Percentiles rank a stretch among this genome's conserved stretches.
Conservation (phyloP, 1,140 invertebrate species). For the Thrips palmi region DNA sequence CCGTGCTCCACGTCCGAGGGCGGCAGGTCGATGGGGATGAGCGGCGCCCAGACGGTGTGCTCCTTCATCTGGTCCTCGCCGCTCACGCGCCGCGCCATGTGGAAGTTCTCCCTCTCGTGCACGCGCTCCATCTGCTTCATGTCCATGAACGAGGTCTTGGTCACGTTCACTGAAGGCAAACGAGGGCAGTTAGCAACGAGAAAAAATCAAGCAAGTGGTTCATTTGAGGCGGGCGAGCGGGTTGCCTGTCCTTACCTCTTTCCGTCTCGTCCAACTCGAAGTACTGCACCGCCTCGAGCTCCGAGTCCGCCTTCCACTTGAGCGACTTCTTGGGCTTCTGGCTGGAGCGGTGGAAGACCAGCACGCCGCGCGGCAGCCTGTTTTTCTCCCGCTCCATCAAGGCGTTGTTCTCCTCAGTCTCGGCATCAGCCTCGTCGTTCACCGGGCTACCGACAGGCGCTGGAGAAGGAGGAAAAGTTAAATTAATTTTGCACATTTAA, state of each 20-base stretch:
- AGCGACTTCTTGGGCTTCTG: conserved; percentile 67
- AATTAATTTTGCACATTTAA: too few species aligned
- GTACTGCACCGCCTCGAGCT: conserved; percentile 63
- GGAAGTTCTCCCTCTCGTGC: conserved; percentile 64
- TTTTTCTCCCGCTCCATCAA: conserved; percentile 17
- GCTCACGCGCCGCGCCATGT: conserved; percentile 38
- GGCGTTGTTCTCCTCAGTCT: conserved; percentile 13
- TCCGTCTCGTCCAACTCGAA: conserved; percentile 90
- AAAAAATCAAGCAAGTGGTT: background rate
- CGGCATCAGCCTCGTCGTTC: conserved; percentile 14
- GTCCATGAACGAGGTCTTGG: conserved; percentile 77
- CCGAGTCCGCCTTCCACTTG: conserved; percentile 56
- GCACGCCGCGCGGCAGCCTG: conserved; percentile 36
- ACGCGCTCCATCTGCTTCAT: conserved; percentile 78
- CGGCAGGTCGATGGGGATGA: conserved; percentile 45
- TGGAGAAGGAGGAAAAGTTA: too few species aligned
- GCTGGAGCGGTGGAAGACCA: conserved; percentile 40
- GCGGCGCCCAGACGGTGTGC: conserved; percentile 45
- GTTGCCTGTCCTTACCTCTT: conserved; percentile 29
- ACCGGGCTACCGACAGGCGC: too few species aligned
- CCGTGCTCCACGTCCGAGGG: conserved; percentile 41
- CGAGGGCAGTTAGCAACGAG: conserved; percentile 2
- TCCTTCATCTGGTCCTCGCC: conserved; percentile 69
- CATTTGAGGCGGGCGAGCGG: background rate
- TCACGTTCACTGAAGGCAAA: conserved; percentile 58